Evolutionary conservation across 2,888 invertebrate species (phyloP).

Genomic region (Drosophila yooni): DNA sequence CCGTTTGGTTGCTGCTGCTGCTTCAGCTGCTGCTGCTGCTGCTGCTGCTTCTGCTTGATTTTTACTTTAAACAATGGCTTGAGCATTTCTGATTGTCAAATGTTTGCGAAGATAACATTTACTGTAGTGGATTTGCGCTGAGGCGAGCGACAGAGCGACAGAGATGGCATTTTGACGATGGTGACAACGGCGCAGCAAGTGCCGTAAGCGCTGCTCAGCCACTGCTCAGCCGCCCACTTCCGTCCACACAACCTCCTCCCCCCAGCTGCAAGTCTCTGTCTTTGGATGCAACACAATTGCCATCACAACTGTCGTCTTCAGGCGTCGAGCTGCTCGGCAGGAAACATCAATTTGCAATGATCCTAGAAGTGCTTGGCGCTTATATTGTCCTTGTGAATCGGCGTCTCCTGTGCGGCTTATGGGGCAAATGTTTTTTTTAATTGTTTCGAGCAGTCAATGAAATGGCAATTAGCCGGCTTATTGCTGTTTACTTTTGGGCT

Average conservation of each 20-base stretch:
- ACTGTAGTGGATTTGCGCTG: slow-evolving; percentile 71
- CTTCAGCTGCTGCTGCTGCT: slow-evolving; percentile 18
- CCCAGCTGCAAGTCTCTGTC: neutral
- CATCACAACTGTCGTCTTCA: slow-evolving; percentile 58
- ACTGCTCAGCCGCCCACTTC: neutral
- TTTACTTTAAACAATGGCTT: slow-evolving; percentile 79
- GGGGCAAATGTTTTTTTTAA: slow-evolving; percentile 63
- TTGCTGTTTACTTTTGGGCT: slow-evolving; percentile 24
- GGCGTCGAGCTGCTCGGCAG: slow-evolving; percentile 48
- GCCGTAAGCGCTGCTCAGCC: slow-evolving; percentile 54
- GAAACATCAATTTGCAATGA: slow-evolving; percentile 79
- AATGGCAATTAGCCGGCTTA: slow-evolving; percentile 61
- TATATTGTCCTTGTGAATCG: slow-evolving; percentile 61
- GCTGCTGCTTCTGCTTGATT: slow-evolving; percentile 59
- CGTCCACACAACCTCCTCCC: neutral
- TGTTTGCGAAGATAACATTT: slow-evolving; percentile 80
- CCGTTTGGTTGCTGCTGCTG: slow-evolving; percentile 19
- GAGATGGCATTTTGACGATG: slow-evolving; percentile 64
- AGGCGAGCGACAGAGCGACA: slow-evolving; percentile 58
- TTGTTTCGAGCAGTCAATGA: slow-evolving; percentile 61
- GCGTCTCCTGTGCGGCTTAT: slow-evolving; percentile 53
- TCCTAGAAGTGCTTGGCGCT: slow-evolving; percentile 70
- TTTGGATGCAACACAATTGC: slow-evolving; percentile 52
- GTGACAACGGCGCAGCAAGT: slow-evolving; percentile 44
- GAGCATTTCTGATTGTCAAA: slow-evolving; percentile 80